Percentiles rank a stretch among this genome's conserved stretches.
These are phyloP conservation scores for Catocala nupta DNA, from an alignment of 2,888 invertebrate genomes.

Conservation along the genomic window DNA sequence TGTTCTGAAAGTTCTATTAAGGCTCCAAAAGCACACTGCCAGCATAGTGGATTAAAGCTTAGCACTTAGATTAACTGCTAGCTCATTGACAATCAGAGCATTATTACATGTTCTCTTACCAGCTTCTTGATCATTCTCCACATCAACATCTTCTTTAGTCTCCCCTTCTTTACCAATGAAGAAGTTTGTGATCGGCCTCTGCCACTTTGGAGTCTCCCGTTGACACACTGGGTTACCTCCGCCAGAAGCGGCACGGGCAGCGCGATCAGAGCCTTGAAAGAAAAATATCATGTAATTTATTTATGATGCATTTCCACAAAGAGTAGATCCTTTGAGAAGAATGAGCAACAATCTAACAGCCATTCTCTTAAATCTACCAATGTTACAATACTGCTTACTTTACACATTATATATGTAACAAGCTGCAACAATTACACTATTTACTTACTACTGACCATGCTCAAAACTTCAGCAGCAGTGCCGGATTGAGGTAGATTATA, in stretches of 20 bases:
- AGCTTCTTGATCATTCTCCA: slow-evolving; percentile 28
- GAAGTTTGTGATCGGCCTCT: slow-evolving; percentile 86
- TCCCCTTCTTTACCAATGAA: slow-evolving; percentile 64
- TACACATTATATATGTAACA: no score
- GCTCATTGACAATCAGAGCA: no score
- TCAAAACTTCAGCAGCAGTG: no score
- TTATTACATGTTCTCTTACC: slow-evolving; percentile 23
- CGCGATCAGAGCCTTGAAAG: slow-evolving; percentile 42
- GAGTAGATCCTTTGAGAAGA: neutral
- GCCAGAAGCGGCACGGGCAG: slow-evolving; percentile 58
- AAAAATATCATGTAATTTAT: neutral
- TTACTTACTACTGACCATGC: no score
- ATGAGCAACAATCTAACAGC: no score
- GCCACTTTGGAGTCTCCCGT: slow-evolving; percentile 87
- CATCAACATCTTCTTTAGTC: slow-evolving; percentile 35
- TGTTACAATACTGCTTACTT: no score
- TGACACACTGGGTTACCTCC: slow-evolving; percentile 86
- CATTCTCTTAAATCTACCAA: no score
- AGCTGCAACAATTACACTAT: no score
- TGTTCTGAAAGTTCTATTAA: no score
- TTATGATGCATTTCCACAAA: neutral
- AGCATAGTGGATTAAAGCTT: neutral
- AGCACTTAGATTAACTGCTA: no score
- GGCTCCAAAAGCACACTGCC: no score
- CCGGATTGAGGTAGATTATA: no score